Percentiles rank a stretch among this genome's conserved stretches.
phyloP scores from a whole-genome alignment of 2,888 invertebrate species.

The Amiota minor region DNA sequence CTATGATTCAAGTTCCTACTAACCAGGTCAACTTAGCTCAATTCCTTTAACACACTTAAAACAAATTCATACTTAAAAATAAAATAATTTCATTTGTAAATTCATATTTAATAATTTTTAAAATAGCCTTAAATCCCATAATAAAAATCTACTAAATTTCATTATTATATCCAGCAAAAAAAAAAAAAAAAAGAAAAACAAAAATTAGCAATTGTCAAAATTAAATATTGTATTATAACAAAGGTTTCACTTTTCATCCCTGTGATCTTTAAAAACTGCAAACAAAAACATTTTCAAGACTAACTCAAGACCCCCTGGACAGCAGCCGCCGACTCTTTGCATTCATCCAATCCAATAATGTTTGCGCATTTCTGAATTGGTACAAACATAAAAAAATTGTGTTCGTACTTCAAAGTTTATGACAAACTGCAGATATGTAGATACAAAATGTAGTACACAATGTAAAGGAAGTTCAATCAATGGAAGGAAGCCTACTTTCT shows the following conservation, averaged over 20 bases:
- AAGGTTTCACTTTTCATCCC: neutral
- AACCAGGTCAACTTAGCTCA: too few relatives aligned
- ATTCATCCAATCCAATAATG: conserved; percentile 7
- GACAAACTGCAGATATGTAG: conserved; percentile 33
- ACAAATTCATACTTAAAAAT: too few relatives aligned
- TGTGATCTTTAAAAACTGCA: neutral
- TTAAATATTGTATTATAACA: too few relatives aligned
- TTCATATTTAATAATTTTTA: too few relatives aligned
- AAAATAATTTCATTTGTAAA: too few relatives aligned
- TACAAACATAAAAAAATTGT: conserved; percentile 34
- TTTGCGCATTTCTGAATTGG: conserved; percentile 25
- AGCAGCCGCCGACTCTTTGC: conserved; percentile 9
- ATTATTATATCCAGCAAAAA: too few relatives aligned
- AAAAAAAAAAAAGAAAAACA: too few relatives aligned
- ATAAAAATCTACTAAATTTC: too few relatives aligned
- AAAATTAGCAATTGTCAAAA: too few relatives aligned
- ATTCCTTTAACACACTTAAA: too few relatives aligned
- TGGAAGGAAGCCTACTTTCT: conserved; percentile 4
- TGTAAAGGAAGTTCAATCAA: conserved; percentile 22
- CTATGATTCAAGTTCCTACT: too few relatives aligned
- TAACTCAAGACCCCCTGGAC: conserved; percentile 24
- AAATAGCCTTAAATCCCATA: too few relatives aligned
- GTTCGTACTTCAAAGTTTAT: conserved; percentile 34
- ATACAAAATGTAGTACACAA: conserved; percentile 30
- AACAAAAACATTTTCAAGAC: neutral